phyloP scores from a whole-genome alignment of 2,888 invertebrate genomes.

The Theodoxus fluviatilis region DNA sequence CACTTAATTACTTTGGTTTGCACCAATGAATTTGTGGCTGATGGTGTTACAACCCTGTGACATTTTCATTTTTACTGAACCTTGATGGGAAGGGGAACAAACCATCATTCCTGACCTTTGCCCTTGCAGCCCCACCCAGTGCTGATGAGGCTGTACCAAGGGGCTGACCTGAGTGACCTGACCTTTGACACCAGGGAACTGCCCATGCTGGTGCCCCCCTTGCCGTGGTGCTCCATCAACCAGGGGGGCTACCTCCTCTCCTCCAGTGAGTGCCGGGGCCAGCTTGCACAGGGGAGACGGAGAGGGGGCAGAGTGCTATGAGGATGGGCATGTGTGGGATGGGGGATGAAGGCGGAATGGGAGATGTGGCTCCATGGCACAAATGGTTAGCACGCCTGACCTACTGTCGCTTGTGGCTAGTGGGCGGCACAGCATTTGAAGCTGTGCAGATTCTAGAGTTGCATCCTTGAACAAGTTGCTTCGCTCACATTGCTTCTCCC shows the following conservation, averaged over 20 bases:
- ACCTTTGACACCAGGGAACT: slow-evolving; percentile 76
- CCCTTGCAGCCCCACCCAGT: slow-evolving; percentile 82
- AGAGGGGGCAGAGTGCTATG: neutral
- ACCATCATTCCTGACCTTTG: neutral
- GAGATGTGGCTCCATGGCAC: too few species aligned
- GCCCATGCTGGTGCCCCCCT: slow-evolving; percentile 83
- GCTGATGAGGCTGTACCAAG: slow-evolving; percentile 75
- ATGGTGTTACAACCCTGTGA: too few species aligned
- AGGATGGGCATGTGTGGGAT: neutral
- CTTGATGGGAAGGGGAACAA: neutral
- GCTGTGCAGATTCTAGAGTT: too few species aligned
- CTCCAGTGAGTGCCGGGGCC: slow-evolving; percentile 36
- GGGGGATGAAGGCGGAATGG: slow-evolving; percentile 24
- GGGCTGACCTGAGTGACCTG: slow-evolving; percentile 75
- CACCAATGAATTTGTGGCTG: too few species aligned
- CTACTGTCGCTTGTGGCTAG: too few species aligned
- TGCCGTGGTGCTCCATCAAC: slow-evolving; percentile 79
- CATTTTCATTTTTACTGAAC: neutral
- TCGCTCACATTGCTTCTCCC: too few species aligned
- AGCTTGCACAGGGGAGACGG: neutral
- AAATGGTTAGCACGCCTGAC: too few species aligned
- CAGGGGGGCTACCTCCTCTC: slow-evolving; percentile 79
- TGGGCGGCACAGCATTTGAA: too few species aligned
- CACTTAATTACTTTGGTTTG: too few species aligned
- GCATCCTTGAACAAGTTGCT: too few species aligned